Evolutionary conservation across 2,888 invertebrate genomes (phyloP), one percentile per base, ranked within the genome.

Genomic region (Petrolisthes manimaculis): DNA sequence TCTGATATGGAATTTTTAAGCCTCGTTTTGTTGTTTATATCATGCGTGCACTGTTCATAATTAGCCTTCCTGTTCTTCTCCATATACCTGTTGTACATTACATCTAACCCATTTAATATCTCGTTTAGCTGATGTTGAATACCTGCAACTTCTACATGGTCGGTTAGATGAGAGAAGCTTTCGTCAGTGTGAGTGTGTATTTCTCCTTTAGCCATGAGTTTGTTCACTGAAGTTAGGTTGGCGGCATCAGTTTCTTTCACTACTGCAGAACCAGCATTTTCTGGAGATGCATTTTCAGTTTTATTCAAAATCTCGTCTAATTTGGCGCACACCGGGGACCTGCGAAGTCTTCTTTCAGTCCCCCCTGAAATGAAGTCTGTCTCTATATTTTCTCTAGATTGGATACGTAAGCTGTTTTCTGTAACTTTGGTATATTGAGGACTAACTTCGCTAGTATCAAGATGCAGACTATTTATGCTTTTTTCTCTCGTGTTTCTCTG

Each of bases 301-400:
- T 69, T 69, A 37, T 83, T 83, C 54, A 87, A 87, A 55, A 87
- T 87, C 37, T 84, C 74, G 12, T 87, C 87, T 9, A 87, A 37
- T 84, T 83, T 84, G 5, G 56, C n/a, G 71, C 78, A 54, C 21
- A 87, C 82, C 4, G 74, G 56, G 9, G 67, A 21, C 4, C 8
- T n/a, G 67, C 56, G n/a, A 21, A 69, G 69, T 67, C 6, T 69
- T 69, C n/a, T 56, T 18, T 74, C n/a, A 75, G 86, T 82, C 5
- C 5, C 79, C 75, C 37, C 24, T 37, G 4, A 12, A 18, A 3
- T 55, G n/a, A 3, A 24, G 1, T 8, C 12, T 4, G 5, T 8
- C 5, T 56, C 14, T 14, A 69, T 56, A 75, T 87, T 84, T 87
- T 87, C 87, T 79, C 18, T 83, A 5, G 54, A 21, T 0, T 3